Evolutionary conservation across 2,113 vertebrate genomes (phyloP), one percentile per base, ranked within the genome.

Genomic region (Ceratotherium simum): DNA sequence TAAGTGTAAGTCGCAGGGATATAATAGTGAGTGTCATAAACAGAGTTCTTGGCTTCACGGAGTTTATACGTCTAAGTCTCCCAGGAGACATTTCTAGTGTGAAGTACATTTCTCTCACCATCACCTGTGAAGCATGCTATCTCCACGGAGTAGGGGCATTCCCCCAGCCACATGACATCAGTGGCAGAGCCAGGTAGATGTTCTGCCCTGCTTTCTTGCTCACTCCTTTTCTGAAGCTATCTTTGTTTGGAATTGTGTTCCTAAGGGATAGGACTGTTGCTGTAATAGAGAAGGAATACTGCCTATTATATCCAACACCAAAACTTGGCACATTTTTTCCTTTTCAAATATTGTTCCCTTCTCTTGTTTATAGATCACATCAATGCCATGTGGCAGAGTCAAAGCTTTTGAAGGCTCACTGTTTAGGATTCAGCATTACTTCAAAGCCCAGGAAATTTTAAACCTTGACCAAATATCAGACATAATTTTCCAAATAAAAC

Each of bases 401-500:
- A 67, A 91, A 76, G 62, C 25, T 93, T 95, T 70, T 93, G 92
- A 96, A 96, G 39, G 46, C 79, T 91, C 76, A 72, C n/a, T 91
- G 33, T 93, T 96, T 39, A 96, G 58, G 39, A 96, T 92, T 90
- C 70, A 88, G 39, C 23, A 96, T 84, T 73, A 97, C 70, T 97
- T 97, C 81, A 96, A 97, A 97, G 70, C 36, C 69, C 33, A 83
- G 51, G 29, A 92, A 94, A 90, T 18, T 69, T 92, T 96, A 88
- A 93, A 64, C 42, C 48, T 73, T 72, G 72, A 95, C 56, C 76
- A 97, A 78, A 91, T 88, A 96, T 33, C 46, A 85, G 29, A 84
- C 91, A 85, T 21, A 78, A 81, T 95, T 96, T 95, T 95, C 84
- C 81, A 98, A 88, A 97, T 82, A 93, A 91, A 91, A 64, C 29